These are phyloP conservation scores for Globicephala melas DNA, from an alignment of 2,113 vertebrate species.

Conservation along the genomic window DNA sequence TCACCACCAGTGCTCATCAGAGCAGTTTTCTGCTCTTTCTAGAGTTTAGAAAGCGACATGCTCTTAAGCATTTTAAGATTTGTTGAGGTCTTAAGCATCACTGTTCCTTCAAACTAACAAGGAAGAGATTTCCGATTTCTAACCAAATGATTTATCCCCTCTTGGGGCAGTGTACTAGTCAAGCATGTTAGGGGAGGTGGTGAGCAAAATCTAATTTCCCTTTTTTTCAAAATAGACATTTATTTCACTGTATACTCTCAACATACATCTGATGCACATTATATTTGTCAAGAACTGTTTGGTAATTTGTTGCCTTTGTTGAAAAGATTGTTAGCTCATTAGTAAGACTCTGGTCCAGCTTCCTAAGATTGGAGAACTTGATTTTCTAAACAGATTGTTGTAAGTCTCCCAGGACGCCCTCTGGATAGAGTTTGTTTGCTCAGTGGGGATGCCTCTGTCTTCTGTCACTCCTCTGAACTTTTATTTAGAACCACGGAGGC, in stretches of 20 bases:
- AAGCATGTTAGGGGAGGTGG: background rate
- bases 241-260: background rate
- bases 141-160: background rate
- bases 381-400: background rate
- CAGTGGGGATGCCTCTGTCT: background rate
- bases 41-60: background rate
- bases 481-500: background rate
- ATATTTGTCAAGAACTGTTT: background rate
- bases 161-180: background rate
- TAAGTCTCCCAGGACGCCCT: background rate
- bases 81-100: background rate
- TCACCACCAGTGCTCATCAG: background rate
- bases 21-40: background rate
- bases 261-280: background rate
- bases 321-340: background rate
- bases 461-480: background rate
- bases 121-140: conserved; percentile 3
- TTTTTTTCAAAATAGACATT: background rate
- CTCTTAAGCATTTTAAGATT: background rate
- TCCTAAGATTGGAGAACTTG: background rate
- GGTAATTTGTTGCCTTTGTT: background rate
- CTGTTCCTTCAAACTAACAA: background rate
- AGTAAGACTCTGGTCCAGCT: background rate
- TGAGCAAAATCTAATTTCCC: background rate
- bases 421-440: background rate